Percentiles rank a stretch among this genome's conserved stretches.
Conservation (phyloP, 2,888 invertebrate species). For the Cephus spinipes region DNA sequence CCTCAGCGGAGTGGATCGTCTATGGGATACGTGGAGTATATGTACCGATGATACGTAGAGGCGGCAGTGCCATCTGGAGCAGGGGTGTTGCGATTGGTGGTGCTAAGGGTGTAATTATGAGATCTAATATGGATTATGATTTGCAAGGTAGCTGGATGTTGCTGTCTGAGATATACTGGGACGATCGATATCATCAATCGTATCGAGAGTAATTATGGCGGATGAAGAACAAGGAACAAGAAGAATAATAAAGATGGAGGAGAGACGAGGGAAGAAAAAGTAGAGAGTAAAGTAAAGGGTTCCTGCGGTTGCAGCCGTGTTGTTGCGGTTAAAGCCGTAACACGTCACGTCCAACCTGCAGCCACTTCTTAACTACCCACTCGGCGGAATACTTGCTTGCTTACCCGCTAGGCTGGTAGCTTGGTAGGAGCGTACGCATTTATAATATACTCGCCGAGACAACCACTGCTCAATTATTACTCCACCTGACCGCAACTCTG, state of each 20-base stretch:
- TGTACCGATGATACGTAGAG: background rate
- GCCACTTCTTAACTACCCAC: slow-evolving; percentile 59
- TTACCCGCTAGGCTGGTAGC: slow-evolving; percentile 4
- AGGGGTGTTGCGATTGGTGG: background rate
- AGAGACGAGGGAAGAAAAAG: background rate
- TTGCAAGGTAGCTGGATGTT: background rate
- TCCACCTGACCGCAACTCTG: slow-evolving; percentile 49
- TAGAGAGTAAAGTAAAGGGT: slow-evolving; percentile 45
- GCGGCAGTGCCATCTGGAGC: background rate
- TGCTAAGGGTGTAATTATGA: background rate
- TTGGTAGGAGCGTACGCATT: slow-evolving; percentile 51
- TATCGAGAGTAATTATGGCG: slow-evolving; percentile 54
- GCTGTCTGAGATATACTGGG: slow-evolving; percentile 26
- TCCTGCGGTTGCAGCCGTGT: slow-evolving; percentile 61
- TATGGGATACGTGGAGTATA: background rate
- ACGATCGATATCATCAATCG: slow-evolving; percentile 51
- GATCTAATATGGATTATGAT: slow-evolving; percentile 15
- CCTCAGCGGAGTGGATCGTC: background rate
- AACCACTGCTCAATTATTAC: slow-evolving; percentile 55
- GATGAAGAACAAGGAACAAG: slow-evolving; percentile 21
- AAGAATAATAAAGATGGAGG: slow-evolving; percentile 27
- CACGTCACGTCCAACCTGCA: slow-evolving; percentile 56
- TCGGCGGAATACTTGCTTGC: slow-evolving; percentile 16
- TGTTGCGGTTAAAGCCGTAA: slow-evolving; percentile 63
- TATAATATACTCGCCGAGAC: slow-evolving; percentile 53